Conservation (phyloP, 2,113 vertebrate species). For the Phylloscopus trochilus region DNA sequence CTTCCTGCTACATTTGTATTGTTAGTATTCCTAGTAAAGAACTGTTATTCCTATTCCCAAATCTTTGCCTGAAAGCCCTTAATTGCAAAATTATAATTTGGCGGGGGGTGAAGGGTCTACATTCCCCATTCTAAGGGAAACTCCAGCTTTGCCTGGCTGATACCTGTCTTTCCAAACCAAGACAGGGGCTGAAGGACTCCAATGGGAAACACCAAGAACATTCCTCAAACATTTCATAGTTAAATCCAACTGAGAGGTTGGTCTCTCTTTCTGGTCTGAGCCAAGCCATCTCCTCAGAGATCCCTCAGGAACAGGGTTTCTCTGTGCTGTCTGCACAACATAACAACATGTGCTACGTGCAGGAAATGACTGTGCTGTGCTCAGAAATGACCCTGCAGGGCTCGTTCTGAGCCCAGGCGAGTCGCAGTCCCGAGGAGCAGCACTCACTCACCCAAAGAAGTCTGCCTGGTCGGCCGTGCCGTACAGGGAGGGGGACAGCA, state of each 20-base stretch:
- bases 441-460: conserved; percentile 88
- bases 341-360: accelerated
- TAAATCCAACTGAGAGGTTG: neutral
- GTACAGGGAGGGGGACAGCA: conserved; percentile 88
- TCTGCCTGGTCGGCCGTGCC: conserved; percentile 77
- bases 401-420: neutral
- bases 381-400: neutral
- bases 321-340: neutral
- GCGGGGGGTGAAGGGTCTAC: no score
- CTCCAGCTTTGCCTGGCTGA: no score
- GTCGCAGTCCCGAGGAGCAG: neutral
- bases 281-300: neutral
- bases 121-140: no score
- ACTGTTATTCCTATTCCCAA: no score
- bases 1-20: no score
- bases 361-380: neutral
- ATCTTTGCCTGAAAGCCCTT: no score
- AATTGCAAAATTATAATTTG: no score
- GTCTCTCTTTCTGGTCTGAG: neutral
- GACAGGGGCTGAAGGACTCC: neutral
- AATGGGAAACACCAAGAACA: neutral
- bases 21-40: no score
- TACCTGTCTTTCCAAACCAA: no score
- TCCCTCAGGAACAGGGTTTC: neutral
- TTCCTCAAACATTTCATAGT: neutral